Conservation (phyloP, 2,113 vertebrate genomes). For the Colius striatus region DNA sequence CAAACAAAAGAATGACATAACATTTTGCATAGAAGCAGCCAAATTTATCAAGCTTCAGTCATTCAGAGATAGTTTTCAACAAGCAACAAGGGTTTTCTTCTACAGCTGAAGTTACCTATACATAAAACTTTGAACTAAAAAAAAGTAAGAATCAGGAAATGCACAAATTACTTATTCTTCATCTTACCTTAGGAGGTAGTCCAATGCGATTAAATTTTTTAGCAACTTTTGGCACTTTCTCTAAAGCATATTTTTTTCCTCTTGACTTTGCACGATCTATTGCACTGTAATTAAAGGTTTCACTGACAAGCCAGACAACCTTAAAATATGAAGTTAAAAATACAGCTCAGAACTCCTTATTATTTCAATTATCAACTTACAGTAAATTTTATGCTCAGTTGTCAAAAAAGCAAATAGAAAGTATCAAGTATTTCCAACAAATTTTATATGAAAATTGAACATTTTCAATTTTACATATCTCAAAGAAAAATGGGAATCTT, state of each 20-base stretch:
- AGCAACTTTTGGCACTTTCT: conserved; percentile 97
- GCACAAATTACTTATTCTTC: not conserved
- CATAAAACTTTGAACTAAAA: too few relatives aligned
- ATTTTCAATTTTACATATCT: not conserved
- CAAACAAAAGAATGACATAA: not conserved
- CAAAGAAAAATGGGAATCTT: not conserved
- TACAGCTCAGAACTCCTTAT: not conserved
- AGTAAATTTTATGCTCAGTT: not conserved
- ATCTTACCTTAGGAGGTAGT: conserved; percentile 93
- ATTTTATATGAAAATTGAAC: not conserved
- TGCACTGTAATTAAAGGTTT: conserved; percentile 96
- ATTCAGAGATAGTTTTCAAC: not conserved
- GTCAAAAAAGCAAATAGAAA: not conserved
- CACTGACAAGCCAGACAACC: conserved; percentile 94
- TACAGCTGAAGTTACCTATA: not conserved
- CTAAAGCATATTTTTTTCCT: conserved; percentile 96
- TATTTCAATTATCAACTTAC: not conserved
- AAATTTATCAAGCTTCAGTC: not conserved
- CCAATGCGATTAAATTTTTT: conserved; percentile 95
- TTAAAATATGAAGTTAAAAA: conserved; percentile 61
- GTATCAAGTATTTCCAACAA: not conserved
- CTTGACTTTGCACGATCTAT: conserved; percentile 96
- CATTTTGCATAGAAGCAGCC: not conserved
- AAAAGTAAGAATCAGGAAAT: not conserved
- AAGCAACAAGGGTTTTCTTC: not conserved